Conservation (phyloP, 2,797 vertebrate species). For the Molossus alvarezi region DNA sequence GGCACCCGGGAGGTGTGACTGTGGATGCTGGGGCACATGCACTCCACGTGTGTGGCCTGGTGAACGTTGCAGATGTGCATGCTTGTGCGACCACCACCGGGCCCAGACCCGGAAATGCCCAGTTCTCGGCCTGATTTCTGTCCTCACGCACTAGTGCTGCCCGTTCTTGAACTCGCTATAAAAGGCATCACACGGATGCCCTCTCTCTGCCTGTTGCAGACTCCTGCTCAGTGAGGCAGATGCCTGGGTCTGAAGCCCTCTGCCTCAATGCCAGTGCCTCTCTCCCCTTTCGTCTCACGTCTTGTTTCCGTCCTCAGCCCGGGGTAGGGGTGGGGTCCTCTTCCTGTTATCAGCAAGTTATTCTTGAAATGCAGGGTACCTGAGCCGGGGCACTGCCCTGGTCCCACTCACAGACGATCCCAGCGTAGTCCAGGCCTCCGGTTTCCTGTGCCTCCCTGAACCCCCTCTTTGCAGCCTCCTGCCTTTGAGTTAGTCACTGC, state of each 20-base stretch:
- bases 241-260: not conserved
- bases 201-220: not conserved
- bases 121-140: not conserved
- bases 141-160: not conserved
- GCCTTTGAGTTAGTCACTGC: rapidly evolving
- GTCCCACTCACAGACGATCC: rapidly evolving
- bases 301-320: not conserved
- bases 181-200: not conserved
- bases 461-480: not conserved
- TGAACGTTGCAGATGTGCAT: rapidly evolving
- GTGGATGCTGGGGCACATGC: rapidly evolving
- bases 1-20: rapidly evolving
- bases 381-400: rapidly evolving
- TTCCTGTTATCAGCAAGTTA: not conserved
- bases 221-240: not conserved
- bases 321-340: no score
- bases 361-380: not conserved
- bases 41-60: rapidly evolving
- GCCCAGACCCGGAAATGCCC: rapidly evolving
- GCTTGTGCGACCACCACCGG: not conserved
- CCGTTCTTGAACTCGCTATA: not conserved
- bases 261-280: rapidly evolving
- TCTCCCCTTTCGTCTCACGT: not conserved
- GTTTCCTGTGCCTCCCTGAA: rapidly evolving
- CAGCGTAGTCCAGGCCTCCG: not conserved